Evolutionary conservation across 2,797 vertebrate species (phyloP).

Genomic region (Manis javanica): DNA sequence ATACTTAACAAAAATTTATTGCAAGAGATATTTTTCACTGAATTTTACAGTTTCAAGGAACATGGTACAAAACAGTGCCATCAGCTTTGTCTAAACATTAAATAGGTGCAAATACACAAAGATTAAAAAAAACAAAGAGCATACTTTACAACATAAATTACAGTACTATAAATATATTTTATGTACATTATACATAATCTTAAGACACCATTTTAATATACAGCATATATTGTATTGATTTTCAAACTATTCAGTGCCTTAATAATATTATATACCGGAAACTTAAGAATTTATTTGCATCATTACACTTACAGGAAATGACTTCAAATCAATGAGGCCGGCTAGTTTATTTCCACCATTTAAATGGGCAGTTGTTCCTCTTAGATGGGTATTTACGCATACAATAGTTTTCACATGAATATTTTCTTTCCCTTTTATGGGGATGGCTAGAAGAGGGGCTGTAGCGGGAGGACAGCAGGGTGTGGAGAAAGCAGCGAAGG

Average conservation of each 20-base stretch:
- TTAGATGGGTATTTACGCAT: neutral
- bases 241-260: slow-evolving; percentile 85
- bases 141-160: slow-evolving; percentile 89
- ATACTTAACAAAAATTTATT: slow-evolving; percentile 90
- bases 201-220: slow-evolving; percentile 84
- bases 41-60: slow-evolving; percentile 88
- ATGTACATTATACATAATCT: slow-evolving; percentile 88
- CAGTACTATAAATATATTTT: slow-evolving; percentile 89
- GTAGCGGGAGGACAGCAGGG: slow-evolving; percentile 89
- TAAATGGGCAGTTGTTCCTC: neutral
- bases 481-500: slow-evolving; percentile 88
- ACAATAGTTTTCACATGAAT: neutral
- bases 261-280: slow-evolving; percentile 81
- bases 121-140: slow-evolving; percentile 85
- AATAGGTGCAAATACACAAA: slow-evolving; percentile 90
- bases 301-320: slow-evolving; percentile 81
- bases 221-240: slow-evolving; percentile 75
- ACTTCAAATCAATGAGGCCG: slow-evolving; percentile 52
- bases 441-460: slow-evolving; percentile 88
- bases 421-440: neutral
- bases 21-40: slow-evolving; percentile 88
- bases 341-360: slow-evolving; percentile 46
- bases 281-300: slow-evolving; percentile 80
- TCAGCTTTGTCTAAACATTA: slow-evolving; percentile 88
- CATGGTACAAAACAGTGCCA: slow-evolving; percentile 89